Percentiles rank a stretch among this genome's conserved stretches.
These are phyloP conservation scores for Neomorphus geoffroyi DNA, from an alignment of 2,797 vertebrate species.

Conservation along the genomic window DNA sequence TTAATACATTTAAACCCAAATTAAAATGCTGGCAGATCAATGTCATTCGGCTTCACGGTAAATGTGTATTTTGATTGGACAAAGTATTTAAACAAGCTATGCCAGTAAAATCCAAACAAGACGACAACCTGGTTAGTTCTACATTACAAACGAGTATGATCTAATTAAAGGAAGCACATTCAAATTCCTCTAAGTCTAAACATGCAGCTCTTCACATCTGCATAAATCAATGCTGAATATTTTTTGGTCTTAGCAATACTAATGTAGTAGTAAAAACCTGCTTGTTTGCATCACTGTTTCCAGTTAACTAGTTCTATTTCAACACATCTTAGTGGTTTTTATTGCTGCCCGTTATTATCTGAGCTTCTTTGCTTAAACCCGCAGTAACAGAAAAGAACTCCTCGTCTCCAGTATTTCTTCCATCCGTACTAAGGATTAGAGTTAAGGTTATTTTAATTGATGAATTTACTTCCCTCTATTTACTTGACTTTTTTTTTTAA, in stretches of 20 bases:
- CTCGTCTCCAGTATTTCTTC: neutral
- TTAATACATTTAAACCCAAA: neutral
- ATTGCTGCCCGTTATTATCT: neutral
- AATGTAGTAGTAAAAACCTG: neutral
- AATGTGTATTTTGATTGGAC: neutral
- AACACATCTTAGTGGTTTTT: neutral
- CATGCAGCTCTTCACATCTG: neutral
- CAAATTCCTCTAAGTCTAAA: neutral
- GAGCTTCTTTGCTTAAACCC: neutral
- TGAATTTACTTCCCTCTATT: neutral
- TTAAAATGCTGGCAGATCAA: neutral
- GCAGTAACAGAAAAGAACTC: neutral
- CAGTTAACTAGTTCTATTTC: neutral
- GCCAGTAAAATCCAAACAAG: neutral
- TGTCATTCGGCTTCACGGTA: neutral
- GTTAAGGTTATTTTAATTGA: neutral
- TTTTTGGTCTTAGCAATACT: neutral
- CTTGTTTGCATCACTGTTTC: neutral
- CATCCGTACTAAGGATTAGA: neutral
- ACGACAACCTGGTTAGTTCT: neutral
- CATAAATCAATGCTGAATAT: neutral
- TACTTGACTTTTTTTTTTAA: neutral
- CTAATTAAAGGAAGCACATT: neutral
- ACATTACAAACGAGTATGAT: neutral
- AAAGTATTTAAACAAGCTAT: neutral